These are phyloP conservation scores for Rhabditoides inermis DNA, from an alignment of 2,888 invertebrate species.

Conservation along the genomic window DNA sequence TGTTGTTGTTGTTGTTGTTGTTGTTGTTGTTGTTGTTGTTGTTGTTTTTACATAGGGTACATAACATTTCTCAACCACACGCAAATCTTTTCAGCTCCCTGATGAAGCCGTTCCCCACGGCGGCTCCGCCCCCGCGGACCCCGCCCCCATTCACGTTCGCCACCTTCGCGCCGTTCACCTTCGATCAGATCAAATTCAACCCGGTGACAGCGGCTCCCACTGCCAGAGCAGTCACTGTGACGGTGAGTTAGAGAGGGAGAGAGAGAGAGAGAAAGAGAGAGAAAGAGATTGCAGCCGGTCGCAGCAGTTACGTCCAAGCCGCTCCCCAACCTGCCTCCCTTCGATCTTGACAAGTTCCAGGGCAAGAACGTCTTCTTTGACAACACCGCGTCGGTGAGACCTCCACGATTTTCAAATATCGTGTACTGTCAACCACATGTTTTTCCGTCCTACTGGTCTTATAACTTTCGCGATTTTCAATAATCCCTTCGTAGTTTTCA, in stretches of 20 bases:
- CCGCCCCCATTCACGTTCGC: conserved; percentile 12
- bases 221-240: conserved; percentile 4
- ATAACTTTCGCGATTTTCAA: too few species aligned
- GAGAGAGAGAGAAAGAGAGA: neutral
- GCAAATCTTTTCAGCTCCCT: conserved; percentile 5
- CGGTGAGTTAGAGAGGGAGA: conserved; percentile 6
- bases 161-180: conserved; percentile 13
- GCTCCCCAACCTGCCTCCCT: too few species aligned
- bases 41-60: conserved; percentile 4
- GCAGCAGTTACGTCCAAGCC: too few species aligned
- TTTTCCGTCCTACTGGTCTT: too few species aligned
- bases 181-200: neutral
- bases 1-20: neutral
- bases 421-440: too few species aligned
- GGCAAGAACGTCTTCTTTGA: too few species aligned
- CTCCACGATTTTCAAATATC: too few species aligned
- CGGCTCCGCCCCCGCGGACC: conserved; percentile 15
- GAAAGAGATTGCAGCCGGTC: neutral
- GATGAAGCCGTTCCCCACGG: conserved; percentile 15
- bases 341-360: too few species aligned
- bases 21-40: conserved; percentile 5
- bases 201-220: neutral
- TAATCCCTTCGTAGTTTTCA: too few species aligned
- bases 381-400: too few species aligned
- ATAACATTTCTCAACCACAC: neutral